Percentiles rank a stretch among this genome's conserved stretches.
Evolutionary conservation across 2,888 invertebrate genomes (phyloP).

Genomic region (Papilio elwesi): DNA sequence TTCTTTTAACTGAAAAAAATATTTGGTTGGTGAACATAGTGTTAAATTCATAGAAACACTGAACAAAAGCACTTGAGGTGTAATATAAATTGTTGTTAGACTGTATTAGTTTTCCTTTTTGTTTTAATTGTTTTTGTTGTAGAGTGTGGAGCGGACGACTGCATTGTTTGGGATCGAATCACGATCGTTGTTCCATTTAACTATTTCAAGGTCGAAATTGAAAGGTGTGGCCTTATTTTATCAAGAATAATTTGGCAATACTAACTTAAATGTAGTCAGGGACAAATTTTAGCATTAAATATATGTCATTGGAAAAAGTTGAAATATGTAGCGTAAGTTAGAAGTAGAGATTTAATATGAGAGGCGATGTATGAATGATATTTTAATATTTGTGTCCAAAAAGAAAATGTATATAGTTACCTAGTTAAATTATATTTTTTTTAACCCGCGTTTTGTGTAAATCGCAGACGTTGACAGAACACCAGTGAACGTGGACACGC

Average conservation of each 20-base stretch:
- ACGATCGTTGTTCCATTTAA: constrained; percentile 39
- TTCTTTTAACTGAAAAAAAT: background rate
- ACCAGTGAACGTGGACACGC: constrained; percentile 53
- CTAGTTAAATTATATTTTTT: constrained; percentile 54
- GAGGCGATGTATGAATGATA: constrained; percentile 46
- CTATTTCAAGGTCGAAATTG: constrained; percentile 54
- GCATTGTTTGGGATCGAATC: constrained; percentile 38
- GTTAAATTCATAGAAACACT: constrained; percentile 26
- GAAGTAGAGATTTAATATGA: constrained; percentile 37
- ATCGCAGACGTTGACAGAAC: constrained; percentile 45
- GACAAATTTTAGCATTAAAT: constrained; percentile 37
- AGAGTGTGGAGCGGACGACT: constrained; percentile 42
- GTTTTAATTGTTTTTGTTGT: constrained; percentile 42
- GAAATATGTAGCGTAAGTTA: constrained; percentile 36
- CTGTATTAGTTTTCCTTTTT: constrained; percentile 33
- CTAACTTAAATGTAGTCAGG: constrained; percentile 42
- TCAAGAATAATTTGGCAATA: constrained; percentile 50
- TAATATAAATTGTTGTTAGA: constrained; percentile 41
- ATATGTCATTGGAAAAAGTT: constrained; percentile 37
- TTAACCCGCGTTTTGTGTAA: constrained; percentile 42
- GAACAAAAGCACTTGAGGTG: constrained; percentile 22
- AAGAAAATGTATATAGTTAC: constrained; percentile 50
- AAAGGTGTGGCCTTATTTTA: constrained; percentile 73
- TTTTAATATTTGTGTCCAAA: constrained; percentile 47
- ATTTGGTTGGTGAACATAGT: constrained; percentile 21